A percentile compares a stretch with the other conserved stretches of the same genome.
phyloP scores from a whole-genome alignment of 2,888 invertebrate species.

The Taphrorychus bicolor region DNA sequence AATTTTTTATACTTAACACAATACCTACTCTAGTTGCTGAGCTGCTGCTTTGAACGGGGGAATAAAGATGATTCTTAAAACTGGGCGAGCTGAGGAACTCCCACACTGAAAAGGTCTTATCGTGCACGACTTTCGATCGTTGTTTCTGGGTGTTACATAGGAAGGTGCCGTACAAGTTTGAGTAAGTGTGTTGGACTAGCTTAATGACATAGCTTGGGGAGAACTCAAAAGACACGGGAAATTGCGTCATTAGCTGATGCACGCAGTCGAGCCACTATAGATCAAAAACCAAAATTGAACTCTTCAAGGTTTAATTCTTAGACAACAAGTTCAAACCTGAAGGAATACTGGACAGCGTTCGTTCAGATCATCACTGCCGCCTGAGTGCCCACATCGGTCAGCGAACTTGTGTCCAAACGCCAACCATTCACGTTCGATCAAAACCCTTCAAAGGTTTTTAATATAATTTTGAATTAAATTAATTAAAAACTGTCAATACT shows the following conservation, averaged over 20 bases:
- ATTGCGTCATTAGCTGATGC: conserved; percentile 88
- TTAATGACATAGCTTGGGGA: conserved; percentile 94
- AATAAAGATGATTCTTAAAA: conserved; percentile 88
- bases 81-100: conserved; percentile 78
- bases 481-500: conserved; percentile 3
- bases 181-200: conserved; percentile 93
- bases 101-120: conserved; percentile 87
- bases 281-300: neutral
- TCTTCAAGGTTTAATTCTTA: too few species aligned
- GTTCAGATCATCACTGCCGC: conserved; percentile 86
- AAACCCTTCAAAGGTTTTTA: conserved; percentile 75
- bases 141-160: conserved; percentile 86
- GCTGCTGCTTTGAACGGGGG: conserved; percentile 52
- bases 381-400: conserved; percentile 88
- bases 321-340: conserved; percentile 36
- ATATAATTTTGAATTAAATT: neutral
- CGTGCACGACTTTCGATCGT: conserved; percentile 68
- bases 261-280: conserved; percentile 95
- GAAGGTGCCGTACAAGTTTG: conserved; percentile 97
- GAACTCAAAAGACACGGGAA: conserved; percentile 95
- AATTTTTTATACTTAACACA: conserved; percentile 2
- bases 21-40: conserved; percentile 6
- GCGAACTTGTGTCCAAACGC: conserved; percentile 99
- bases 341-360: conserved; percentile 97
- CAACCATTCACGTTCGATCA: conserved; percentile 96